A percentile compares a stretch with the other conserved stretches of the same genome.
Evolutionary conservation across 2,113 vertebrate genomes (phyloP).

Genomic region (Irena cyanogastra): DNA sequence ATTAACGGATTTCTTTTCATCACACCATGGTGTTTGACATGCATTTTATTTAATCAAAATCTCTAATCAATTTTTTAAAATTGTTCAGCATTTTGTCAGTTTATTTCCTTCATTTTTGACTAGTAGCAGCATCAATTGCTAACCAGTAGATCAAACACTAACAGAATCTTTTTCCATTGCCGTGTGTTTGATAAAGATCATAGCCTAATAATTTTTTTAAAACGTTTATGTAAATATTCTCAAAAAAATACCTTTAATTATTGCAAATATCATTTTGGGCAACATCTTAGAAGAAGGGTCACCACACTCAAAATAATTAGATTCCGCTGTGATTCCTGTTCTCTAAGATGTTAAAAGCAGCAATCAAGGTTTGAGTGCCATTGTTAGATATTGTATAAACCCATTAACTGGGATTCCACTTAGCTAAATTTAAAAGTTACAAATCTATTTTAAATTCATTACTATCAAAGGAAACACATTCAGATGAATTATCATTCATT

Average conservation of each 20-base stretch:
- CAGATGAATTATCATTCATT: neutral
- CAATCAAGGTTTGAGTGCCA: neutral
- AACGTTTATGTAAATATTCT: neutral
- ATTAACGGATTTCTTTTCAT: neutral
- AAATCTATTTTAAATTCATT: constrained; percentile 4
- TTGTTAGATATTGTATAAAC: neutral
- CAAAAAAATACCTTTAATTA: neutral
- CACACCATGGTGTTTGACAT: neutral
- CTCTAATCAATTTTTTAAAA: neutral
- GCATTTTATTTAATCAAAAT: neutral
- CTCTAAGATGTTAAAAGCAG: neutral
- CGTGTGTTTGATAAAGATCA: neutral
- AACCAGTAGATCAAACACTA: neutral
- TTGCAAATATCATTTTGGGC: neutral
- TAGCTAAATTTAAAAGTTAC: constrained; percentile 9
- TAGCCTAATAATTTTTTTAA: neutral
- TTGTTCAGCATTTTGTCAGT: neutral
- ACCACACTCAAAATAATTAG: neutral
- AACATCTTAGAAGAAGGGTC: neutral
- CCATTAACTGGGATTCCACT: neutral
- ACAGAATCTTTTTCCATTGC: neutral
- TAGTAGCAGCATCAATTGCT: neutral
- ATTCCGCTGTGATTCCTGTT: neutral
- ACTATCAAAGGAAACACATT: neutral
- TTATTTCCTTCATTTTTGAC: neutral